Evolutionary conservation across 2,113 vertebrate species (phyloP).

Genomic region (Colius striatus): DNA sequence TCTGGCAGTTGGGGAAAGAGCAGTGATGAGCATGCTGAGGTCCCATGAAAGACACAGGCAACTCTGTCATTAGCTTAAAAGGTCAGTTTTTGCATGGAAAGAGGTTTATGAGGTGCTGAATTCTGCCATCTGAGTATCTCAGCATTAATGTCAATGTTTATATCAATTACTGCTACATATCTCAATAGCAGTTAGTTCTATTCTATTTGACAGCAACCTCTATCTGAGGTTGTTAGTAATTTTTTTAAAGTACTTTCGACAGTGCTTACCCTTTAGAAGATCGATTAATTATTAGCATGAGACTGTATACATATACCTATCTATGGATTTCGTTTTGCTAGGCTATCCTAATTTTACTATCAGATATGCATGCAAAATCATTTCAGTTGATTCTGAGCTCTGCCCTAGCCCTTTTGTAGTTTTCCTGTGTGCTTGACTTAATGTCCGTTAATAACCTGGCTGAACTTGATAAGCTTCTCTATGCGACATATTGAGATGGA

Average conservation of each 20-base stretch:
- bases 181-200: constrained; percentile 8
- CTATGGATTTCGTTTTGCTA: not conserved
- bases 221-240: not conserved
- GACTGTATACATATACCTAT: not conserved
- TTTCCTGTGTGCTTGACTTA: not conserved
- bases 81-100: constrained; percentile 57
- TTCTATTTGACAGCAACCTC: constrained; percentile 45
- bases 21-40: not conserved
- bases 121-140: constrained; percentile 28
- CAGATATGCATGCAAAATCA: not conserved
- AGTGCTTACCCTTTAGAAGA: constrained; percentile 50
- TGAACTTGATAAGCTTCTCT: not conserved
- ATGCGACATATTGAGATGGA: not conserved
- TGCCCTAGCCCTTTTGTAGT: not conserved
- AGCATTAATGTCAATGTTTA: constrained; percentile 54
- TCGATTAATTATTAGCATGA: constrained; percentile 12
- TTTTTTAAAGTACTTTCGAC: constrained; percentile 37
- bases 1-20: not conserved
- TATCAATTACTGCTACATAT: constrained; percentile 41
- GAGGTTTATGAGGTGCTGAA: constrained; percentile 49
- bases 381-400: not conserved
- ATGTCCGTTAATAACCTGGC: not conserved
- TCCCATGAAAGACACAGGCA: not conserved
- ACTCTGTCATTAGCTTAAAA: constrained; percentile 31
- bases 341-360: not conserved